Conservation (phyloP, 2,113 vertebrate species). For the Anthoscopus minutus region DNA sequence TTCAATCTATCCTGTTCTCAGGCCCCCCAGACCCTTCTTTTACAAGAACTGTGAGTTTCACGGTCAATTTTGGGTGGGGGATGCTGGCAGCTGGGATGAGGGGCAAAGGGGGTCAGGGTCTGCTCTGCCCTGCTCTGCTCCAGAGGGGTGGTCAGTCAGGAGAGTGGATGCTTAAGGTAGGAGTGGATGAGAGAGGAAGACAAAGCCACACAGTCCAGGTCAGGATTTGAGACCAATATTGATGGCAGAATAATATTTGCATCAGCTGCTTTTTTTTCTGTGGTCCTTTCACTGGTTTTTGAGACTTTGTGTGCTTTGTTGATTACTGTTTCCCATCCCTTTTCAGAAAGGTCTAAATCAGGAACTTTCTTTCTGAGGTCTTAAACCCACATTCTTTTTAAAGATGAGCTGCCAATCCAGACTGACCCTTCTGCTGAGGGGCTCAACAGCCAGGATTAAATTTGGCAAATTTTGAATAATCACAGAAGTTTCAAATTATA, state of each 20-base stretch:
- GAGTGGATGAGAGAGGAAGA: neutral
- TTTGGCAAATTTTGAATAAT: neutral
- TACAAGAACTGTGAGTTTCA: neutral
- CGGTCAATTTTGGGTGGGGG: neutral
- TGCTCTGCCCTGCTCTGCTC: neutral
- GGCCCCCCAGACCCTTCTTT: neutral
- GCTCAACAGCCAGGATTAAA: neutral
- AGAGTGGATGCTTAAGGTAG: neutral
- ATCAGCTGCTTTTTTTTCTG: neutral
- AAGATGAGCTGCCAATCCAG: neutral
- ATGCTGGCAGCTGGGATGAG: neutral
- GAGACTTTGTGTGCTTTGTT: neutral
- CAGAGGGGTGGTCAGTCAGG: fast-evolving
- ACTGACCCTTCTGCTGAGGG: neutral
- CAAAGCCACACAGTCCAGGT: neutral
- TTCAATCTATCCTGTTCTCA: neutral
- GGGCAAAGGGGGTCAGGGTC: neutral
- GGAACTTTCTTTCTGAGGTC: neutral
- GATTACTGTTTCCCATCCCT: neutral
- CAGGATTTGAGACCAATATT: neutral
- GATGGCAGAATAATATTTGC: neutral
- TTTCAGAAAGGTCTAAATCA: neutral
- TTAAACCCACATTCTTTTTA: neutral
- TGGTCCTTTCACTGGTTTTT: neutral
- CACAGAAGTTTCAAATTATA: neutral